phyloP scores from a whole-genome alignment of 2,797 vertebrate genomes.

The Cetoscarus ocellatus region DNA sequence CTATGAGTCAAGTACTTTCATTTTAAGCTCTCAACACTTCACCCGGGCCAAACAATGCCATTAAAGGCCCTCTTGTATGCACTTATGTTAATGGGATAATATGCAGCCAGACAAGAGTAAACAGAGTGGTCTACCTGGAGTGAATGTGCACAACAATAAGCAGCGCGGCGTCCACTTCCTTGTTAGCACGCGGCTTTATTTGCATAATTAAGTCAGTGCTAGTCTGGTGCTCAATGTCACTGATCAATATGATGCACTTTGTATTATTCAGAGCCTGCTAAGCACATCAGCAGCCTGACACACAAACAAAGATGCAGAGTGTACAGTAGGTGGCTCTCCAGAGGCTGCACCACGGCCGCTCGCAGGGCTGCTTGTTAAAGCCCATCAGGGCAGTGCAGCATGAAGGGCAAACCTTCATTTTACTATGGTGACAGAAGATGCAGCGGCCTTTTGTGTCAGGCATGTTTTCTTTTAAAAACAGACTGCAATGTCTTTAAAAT shows the following conservation, averaged over 20 bases:
- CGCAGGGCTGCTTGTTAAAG: constrained; percentile 46
- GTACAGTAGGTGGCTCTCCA: constrained; percentile 45
- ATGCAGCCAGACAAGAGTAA: neutral
- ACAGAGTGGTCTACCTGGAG: constrained; percentile 21
- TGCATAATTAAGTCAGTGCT: constrained; percentile 54
- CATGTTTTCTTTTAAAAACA: constrained; percentile 34
- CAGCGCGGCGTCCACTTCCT: constrained; percentile 8
- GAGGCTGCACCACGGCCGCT: constrained; percentile 33
- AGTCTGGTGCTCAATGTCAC: constrained; percentile 49
- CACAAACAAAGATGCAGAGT: constrained; percentile 44
- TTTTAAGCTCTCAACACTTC: constrained; percentile 13
- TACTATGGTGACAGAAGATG: constrained; percentile 49
- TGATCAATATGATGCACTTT: constrained; percentile 72
- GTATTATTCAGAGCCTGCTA: constrained; percentile 60
- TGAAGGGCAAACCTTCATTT: constrained; percentile 57
- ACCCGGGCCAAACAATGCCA: constrained; percentile 16
- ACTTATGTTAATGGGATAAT: constrained; percentile 31
- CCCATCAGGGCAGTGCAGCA: constrained; percentile 34
- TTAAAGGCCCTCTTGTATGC: constrained; percentile 43
- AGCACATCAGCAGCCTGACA: constrained; percentile 53
- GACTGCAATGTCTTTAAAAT: constrained; percentile 75
- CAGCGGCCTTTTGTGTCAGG: constrained; percentile 61
- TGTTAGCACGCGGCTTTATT: constrained; percentile 50
- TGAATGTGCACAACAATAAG: constrained; percentile 3
- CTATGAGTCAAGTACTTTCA: constrained; percentile 31